Conservation (phyloP, 2,113 vertebrate genomes). For the Thryonomys swinderianus region DNA sequence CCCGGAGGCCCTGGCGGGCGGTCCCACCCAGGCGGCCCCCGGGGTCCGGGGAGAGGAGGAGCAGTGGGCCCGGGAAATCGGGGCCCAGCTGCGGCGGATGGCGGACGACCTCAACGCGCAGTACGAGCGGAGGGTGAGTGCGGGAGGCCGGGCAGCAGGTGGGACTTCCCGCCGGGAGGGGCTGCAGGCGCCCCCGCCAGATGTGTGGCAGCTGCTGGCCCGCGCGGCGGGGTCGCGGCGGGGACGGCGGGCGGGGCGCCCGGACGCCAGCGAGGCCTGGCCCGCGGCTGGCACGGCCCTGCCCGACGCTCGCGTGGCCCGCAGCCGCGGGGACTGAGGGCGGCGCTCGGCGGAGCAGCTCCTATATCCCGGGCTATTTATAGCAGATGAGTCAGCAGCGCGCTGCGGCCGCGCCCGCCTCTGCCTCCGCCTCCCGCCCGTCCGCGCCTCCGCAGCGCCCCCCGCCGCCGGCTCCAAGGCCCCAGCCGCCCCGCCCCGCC, state of each 20-base stretch:
- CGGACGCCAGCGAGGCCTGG: background rate
- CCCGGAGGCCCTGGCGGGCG: conserved; percentile 79
- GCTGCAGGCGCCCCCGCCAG: conserved; percentile 68
- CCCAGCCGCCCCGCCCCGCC: background rate
- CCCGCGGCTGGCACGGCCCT: background rate
- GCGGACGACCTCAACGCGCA: conserved; percentile 81
- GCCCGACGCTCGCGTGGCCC: background rate
- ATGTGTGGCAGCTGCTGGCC: conserved; percentile 80
- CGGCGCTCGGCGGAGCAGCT: conserved; percentile 43
- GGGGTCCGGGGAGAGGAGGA: conserved; percentile 79
- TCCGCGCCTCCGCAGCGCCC: background rate
- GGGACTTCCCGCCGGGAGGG: conserved; percentile 69
- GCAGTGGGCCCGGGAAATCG: conserved; percentile 80
- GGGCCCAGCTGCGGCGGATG: conserved; percentile 82
- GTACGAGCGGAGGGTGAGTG: conserved; percentile 82
- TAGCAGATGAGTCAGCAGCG: conserved; percentile 81
- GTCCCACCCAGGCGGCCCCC: conserved; percentile 78
- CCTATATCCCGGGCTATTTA: conserved; percentile 81
- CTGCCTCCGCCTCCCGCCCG: background rate
- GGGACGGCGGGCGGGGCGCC: conserved; percentile 63
- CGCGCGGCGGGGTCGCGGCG: conserved; percentile 70
- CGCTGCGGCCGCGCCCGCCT: conserved; percentile 58
- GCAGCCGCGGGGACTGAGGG: conserved; percentile 73
- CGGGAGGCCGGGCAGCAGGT: conserved; percentile 72
- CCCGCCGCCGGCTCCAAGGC: background rate